Evolutionary conservation across 1,140 invertebrate genomes (phyloP), one percentile per base, ranked within the genome.

Genomic region (Sarcophaga peregrina): DNA sequence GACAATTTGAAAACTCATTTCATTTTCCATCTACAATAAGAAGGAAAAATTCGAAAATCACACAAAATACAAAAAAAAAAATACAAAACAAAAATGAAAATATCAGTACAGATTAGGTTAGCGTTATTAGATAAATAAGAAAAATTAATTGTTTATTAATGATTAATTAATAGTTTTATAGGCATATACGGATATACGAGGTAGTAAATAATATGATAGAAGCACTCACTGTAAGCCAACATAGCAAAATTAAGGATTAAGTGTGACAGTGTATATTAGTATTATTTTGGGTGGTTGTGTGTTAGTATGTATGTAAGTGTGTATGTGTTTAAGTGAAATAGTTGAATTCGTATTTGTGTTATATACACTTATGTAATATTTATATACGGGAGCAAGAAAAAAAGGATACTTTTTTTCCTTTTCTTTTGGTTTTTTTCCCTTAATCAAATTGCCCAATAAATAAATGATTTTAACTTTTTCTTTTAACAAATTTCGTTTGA

Each of bases 281-380:
- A 3, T 8, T 72, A 72, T 72, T 20, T 72, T 20, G 37, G 10
- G n/a, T 78, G 37, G n/a, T n/a, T 46, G 45, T 75, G 25, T 78
- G 47, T 50, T 17, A 50, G 75, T 47, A 8, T 25, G 45, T 37
- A n/a, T 20, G 13, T 50, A 1, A 52, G 47, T 52, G 47, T 78
- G 75, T 78, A 15, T 52, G 47, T 78, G 20, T 15, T 11, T 74
- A 37, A 37, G 25, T 37, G 25, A 37, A 37, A 37, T 4, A 37
- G 4, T 2, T 37, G 25, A 37, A 17, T 20, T 8, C 45, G 45
- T 20, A 20, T 78, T 78, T 78, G n/a, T 78, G 15, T 78, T 78
- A 78, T 78, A 50, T 78, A 78, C 75, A 78, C 75, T 78, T 78
- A 78, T 78, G 75, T 78, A 78, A 78, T 78, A 50, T 48, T 78